Evolutionary conservation across 2,113 vertebrate species (phyloP).

Genomic region (Hippolais icterina): DNA sequence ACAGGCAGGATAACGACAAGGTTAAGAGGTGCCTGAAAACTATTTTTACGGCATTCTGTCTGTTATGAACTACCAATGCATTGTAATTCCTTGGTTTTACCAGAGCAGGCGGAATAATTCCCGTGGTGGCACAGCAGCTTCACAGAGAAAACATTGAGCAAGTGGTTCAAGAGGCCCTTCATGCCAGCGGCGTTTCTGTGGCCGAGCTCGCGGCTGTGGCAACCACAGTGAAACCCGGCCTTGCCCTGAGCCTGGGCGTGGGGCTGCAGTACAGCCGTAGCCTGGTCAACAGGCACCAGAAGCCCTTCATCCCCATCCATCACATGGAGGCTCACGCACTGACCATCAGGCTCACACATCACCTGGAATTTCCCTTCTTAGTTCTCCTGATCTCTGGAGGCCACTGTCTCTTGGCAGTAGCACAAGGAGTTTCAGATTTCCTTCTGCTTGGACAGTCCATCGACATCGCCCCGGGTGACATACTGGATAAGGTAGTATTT

Average conservation of each 20-base stretch:
- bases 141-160: slow-evolving; percentile 86
- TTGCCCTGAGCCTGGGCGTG: slow-evolving; percentile 84
- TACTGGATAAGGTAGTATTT: slow-evolving; percentile 88
- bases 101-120: slow-evolving; percentile 92
- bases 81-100: neutral
- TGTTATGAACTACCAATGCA: neutral
- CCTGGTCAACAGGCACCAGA: slow-evolving; percentile 78
- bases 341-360: slow-evolving; percentile 83
- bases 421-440: slow-evolving; percentile 87
- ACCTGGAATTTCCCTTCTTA: slow-evolving; percentile 88
- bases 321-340: slow-evolving; percentile 98
- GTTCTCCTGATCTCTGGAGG: slow-evolving; percentile 93
- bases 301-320: slow-evolving; percentile 92
- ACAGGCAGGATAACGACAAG: neutral
- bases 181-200: slow-evolving; percentile 70
- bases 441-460: slow-evolving; percentile 86
- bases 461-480: slow-evolving; percentile 90
- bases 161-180: slow-evolving; percentile 85
- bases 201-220: slow-evolving; percentile 85
- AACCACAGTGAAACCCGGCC: slow-evolving; percentile 89
- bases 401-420: slow-evolving; percentile 89
- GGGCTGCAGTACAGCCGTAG: slow-evolving; percentile 84
- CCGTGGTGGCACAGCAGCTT: slow-evolving; percentile 86
- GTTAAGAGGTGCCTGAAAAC: neutral
- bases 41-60: neutral